Evolutionary conservation across 2,113 vertebrate species (phyloP).

Genomic region (Eubucco bourcierii): DNA sequence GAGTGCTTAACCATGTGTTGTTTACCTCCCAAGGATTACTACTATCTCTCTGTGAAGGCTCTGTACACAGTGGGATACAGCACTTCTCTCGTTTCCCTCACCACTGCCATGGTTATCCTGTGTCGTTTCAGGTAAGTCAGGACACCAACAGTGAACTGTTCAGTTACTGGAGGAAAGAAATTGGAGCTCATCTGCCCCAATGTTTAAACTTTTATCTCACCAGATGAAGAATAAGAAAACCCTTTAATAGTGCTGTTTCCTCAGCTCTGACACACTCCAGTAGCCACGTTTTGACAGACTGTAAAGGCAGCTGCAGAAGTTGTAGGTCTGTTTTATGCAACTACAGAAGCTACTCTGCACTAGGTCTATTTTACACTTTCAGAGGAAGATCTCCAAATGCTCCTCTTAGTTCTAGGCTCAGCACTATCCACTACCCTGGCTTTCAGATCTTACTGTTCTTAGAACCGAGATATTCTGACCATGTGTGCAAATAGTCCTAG

Average conservation of each 20-base stretch:
- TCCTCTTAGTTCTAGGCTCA: neutral
- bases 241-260: neutral
- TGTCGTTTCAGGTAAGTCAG: slow-evolving; percentile 93
- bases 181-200: neutral
- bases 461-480: neutral
- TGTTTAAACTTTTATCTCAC: neutral
- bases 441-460: neutral
- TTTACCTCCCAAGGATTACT: slow-evolving; percentile 80
- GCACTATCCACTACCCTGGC: neutral
- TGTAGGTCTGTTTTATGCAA: neutral
- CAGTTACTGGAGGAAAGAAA: neutral
- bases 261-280: neutral
- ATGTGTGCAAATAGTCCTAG: neutral
- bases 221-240: neutral
- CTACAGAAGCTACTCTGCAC: neutral
- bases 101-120: slow-evolving; percentile 95
- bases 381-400: neutral
- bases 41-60: slow-evolving; percentile 92
- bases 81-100: slow-evolving; percentile 94
- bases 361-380: neutral
- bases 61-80: slow-evolving; percentile 98
- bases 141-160: neutral
- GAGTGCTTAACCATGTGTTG: neutral
- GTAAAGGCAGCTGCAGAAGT: neutral
- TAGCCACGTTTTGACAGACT: neutral